These are phyloP conservation scores for Zele albiditarsus DNA, from an alignment of 2,888 invertebrate genomes.

Conservation along the genomic window DNA sequence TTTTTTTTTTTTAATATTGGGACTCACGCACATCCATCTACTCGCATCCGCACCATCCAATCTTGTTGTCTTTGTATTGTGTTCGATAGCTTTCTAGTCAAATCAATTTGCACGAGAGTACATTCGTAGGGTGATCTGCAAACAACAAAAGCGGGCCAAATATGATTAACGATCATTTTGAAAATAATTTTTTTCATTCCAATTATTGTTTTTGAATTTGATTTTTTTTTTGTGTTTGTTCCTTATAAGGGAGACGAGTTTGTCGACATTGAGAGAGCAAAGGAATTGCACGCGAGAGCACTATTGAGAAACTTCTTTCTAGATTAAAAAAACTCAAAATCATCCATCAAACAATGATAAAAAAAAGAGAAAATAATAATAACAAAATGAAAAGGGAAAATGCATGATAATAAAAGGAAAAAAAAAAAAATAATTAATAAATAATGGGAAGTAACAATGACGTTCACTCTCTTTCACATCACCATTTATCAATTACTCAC, in stretches of 20 bases:
- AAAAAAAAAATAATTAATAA: constrained; percentile 25
- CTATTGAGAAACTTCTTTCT: neutral
- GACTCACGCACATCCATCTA: constrained; percentile 72
- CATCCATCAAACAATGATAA: constrained; percentile 11
- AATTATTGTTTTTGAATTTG: constrained; percentile 46
- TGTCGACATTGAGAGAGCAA: constrained; percentile 51
- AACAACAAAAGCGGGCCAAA: constrained; percentile 69
- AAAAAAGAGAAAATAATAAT: constrained; percentile 18
- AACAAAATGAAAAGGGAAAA: neutral
- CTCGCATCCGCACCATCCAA: constrained; percentile 72
- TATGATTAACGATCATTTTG: constrained; percentile 52
- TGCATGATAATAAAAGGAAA: neutral
- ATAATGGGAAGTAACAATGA: constrained; percentile 28
- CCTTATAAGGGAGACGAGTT: constrained; percentile 30
- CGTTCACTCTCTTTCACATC: constrained; percentile 33
- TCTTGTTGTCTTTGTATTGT: constrained; percentile 72
- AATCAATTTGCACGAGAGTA: constrained; percentile 71
- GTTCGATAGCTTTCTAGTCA: constrained; percentile 72
- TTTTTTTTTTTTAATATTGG: constrained; percentile 52
- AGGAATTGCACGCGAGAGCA: constrained; percentile 24
- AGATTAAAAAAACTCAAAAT: constrained; percentile 11
- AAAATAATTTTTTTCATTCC: constrained; percentile 41
- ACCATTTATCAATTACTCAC: constrained; percentile 65
- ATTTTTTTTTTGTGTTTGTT: constrained; percentile 20
- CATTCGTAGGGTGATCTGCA: constrained; percentile 71